phyloP scores from a whole-genome alignment of 2,888 invertebrate species.

The Aradus depressus region DNA sequence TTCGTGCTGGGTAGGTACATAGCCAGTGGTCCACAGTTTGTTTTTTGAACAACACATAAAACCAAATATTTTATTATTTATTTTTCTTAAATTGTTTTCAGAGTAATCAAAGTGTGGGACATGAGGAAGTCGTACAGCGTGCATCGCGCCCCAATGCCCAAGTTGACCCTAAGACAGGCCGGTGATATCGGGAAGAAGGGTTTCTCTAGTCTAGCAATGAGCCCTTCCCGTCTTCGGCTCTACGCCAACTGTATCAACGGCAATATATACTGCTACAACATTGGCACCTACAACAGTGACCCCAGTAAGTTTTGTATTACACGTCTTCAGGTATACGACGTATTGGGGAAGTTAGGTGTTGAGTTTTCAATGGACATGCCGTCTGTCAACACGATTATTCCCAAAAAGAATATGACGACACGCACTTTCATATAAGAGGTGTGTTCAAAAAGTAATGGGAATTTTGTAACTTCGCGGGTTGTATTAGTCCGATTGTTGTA shows the following conservation, averaged over 20 bases:
- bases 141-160: conserved; percentile 52
- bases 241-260: conserved; percentile 84
- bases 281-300: conserved; percentile 52
- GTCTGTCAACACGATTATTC: too few species aligned
- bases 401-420: too few species aligned
- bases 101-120: conserved; percentile 77
- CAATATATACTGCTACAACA: conserved; percentile 73
- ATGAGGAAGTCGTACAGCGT: conserved; percentile 62
- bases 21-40: too few species aligned
- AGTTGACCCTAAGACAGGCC: conserved; percentile 58
- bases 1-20: too few species aligned
- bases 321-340: conserved; percentile 1
- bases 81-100: conserved; percentile 1
- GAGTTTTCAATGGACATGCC: too few species aligned
- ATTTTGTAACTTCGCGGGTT: too few species aligned
- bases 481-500: too few species aligned
- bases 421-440: too few species aligned
- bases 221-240: conserved; percentile 53
- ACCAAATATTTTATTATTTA: neutral
- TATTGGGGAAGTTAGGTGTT: conserved; percentile 4
- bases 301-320: conserved; percentile 50
- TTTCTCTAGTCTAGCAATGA: conserved; percentile 65
- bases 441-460: too few species aligned
- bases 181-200: conserved; percentile 60
- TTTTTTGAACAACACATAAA: too few species aligned